Evolutionary conservation across 2,797 vertebrate species (phyloP).

Genomic region (Chromobotia macracanthus): DNA sequence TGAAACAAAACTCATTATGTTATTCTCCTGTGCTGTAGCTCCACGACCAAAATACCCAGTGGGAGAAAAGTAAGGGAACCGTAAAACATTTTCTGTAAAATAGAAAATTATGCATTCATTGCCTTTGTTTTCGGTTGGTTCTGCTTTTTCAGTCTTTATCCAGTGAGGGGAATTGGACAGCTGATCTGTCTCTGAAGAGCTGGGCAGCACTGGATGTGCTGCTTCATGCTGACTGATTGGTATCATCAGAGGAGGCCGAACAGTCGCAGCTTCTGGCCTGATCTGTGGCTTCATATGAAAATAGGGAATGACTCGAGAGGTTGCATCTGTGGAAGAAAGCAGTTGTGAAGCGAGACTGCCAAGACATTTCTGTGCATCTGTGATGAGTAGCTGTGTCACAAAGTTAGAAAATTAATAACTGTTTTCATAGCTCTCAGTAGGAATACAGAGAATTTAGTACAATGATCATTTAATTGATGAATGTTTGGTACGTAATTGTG

Average conservation of each 20-base stretch:
- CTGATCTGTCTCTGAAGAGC: constrained; percentile 41
- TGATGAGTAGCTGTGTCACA: not conserved
- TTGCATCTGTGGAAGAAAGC: constrained; percentile 13
- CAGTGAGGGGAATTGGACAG: constrained; percentile 57
- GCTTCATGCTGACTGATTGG: constrained; percentile 19
- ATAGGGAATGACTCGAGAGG: constrained; percentile 12
- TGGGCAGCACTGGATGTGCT: constrained; percentile 30
- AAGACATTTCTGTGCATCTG: constrained; percentile 24
- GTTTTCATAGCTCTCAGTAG: not conserved
- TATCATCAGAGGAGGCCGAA: constrained; percentile 39
- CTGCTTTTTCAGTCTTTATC: constrained; percentile 67
- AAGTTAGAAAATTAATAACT: not conserved
- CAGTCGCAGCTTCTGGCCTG: constrained; percentile 23
- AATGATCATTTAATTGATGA: not conserved
- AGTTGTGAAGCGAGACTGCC: not conserved
- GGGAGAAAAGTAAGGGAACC: constrained; percentile 16
- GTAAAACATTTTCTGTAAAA: constrained; percentile 62
- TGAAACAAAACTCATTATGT: constrained; percentile 41
- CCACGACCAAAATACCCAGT: constrained; percentile 47
- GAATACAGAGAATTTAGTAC: not conserved
- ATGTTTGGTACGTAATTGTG: not conserved
- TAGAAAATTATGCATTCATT: constrained; percentile 66
- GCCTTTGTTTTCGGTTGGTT: constrained; percentile 59
- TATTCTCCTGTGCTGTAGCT: constrained; percentile 45
- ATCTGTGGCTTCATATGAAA: constrained; percentile 49